Conservation (phyloP, 2,113 vertebrate species). For the Microtus oregoni region DNA sequence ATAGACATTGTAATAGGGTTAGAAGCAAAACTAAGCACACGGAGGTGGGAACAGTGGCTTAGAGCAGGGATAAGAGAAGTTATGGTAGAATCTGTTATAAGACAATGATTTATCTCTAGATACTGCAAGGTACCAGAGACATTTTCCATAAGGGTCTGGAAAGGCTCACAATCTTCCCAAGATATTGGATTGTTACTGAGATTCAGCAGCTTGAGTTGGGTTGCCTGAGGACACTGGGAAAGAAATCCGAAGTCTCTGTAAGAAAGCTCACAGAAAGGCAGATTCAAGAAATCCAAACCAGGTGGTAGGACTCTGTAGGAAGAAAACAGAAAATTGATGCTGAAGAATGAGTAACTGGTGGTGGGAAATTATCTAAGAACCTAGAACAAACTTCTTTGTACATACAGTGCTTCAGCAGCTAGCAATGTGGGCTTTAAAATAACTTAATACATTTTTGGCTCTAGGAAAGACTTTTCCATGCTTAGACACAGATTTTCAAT, state of each 20-base stretch:
- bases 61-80: neutral
- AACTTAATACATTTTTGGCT: neutral
- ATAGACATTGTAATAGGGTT: constrained; percentile 41
- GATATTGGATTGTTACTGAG: constrained; percentile 38
- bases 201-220: neutral
- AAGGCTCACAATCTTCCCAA: neutral
- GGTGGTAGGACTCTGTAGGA: constrained; percentile 40
- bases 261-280: constrained; percentile 48
- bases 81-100: constrained; percentile 31
- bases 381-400: neutral
- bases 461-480: neutral
- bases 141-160: constrained; percentile 30
- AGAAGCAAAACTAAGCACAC: constrained; percentile 32
- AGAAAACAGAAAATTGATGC: neutral
- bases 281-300: neutral
- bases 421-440: neutral
- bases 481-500: neutral
- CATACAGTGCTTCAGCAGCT: neutral
- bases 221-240: neutral
- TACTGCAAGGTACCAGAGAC: neutral
- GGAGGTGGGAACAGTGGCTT: neutral
- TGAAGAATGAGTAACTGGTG: neutral
- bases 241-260: constrained; percentile 27
- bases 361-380: neutral
- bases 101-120: constrained; percentile 35